phyloP scores from a whole-genome alignment of 1,140 invertebrate genomes.

The Drosophila novamexicana region DNA sequence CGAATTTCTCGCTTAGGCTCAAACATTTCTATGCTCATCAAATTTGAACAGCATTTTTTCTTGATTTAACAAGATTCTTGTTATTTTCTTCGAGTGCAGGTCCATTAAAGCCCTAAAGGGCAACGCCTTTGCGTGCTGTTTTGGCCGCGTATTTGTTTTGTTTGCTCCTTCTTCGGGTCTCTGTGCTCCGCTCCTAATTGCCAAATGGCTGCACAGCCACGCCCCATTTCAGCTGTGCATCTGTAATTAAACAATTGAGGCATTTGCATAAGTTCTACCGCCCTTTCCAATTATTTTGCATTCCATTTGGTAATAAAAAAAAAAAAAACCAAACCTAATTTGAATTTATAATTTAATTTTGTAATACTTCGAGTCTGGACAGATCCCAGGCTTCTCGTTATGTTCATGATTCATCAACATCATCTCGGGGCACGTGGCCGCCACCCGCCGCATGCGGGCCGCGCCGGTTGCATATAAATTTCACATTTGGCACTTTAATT shows the following conservation, averaged over 20 bases:
- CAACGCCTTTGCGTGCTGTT: conserved; percentile 39
- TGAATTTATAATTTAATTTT: conserved; percentile 73
- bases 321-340: conserved; percentile 39
- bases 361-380: conserved; percentile 31
- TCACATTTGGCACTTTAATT: conserved; percentile 64
- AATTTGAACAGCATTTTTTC: too few species aligned
- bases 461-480: conserved; percentile 48
- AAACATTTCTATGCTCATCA: too few species aligned
- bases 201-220: conserved; percentile 9
- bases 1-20: too few species aligned
- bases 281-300: conserved; percentile 11
- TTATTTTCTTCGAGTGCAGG: not conserved
- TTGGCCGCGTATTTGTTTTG: conserved; percentile 13
- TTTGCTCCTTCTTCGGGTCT: not conserved
- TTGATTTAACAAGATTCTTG: not conserved
- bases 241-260: conserved; percentile 50
- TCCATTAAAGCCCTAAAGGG: conserved; percentile 34
- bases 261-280: conserved; percentile 51
- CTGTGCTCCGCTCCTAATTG: not conserved
- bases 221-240: conserved; percentile 35
- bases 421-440: conserved; percentile 54
- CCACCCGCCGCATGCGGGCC: conserved; percentile 38
- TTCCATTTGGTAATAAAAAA: conserved; percentile 10
- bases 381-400: conserved; percentile 4
- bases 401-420: conserved; percentile 26